These are phyloP conservation scores for Rotaria sp. DNA, from an alignment of 2,888 invertebrate species.

Conservation along the genomic window DNA sequence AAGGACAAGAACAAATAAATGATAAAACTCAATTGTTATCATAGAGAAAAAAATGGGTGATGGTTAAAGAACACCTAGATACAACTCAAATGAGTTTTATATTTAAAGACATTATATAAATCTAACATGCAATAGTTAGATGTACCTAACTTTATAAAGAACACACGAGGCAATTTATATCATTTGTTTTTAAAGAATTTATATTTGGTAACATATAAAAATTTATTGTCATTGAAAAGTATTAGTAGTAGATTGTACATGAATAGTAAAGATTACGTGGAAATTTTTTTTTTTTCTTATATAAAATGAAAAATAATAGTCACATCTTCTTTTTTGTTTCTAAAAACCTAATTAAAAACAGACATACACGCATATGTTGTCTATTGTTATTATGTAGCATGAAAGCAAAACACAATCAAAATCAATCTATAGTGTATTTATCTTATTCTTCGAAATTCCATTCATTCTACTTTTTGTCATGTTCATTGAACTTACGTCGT, in stretches of 20 bases:
- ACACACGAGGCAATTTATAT: too few species aligned
- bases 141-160: neutral
- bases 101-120: neutral
- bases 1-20: neutral
- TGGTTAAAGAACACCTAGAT: neutral
- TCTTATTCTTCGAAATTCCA: neutral
- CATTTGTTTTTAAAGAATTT: too few species aligned
- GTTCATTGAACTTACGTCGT: neutral
- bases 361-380: conserved; percentile 2
- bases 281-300: neutral
- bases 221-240: too few species aligned
- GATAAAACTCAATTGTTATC: neutral
- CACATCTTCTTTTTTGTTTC: neutral
- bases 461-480: neutral
- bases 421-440: neutral
- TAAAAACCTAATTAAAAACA: neutral
- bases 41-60: neutral
- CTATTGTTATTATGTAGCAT: neutral
- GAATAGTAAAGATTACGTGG: too few species aligned
- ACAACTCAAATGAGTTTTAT: too few species aligned
- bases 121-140: neutral
- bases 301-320: neutral
- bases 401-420: neutral
- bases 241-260: too few species aligned
- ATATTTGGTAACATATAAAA: too few species aligned